Conservation (phyloP, 2,113 vertebrate species). For the Quiscalus mexicanus region DNA sequence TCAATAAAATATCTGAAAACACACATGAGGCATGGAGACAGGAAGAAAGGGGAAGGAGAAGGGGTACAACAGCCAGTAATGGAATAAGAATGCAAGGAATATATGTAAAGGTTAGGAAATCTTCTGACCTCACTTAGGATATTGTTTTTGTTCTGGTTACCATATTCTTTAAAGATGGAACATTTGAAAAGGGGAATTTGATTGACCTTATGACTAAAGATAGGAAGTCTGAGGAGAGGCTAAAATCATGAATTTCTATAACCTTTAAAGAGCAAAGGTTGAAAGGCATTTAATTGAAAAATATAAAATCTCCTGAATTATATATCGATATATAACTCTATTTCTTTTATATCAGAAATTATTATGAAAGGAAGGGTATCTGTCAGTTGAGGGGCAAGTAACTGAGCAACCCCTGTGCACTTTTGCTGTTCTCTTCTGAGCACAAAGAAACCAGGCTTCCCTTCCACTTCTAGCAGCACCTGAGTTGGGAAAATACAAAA, state of each 20-base stretch:
- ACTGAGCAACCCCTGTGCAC: background rate
- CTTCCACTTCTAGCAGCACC: background rate
- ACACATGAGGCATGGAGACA: background rate
- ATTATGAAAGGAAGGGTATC: constrained; percentile 19
- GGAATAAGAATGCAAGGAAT: constrained; percentile 16
- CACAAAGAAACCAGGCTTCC: background rate
- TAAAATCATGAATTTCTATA: constrained; percentile 65
- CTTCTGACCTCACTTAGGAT: constrained; percentile 39
- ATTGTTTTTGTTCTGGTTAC: constrained; percentile 61
- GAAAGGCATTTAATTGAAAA: constrained; percentile 66
- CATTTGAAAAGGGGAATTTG: constrained; percentile 69
- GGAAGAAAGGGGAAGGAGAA: background rate
- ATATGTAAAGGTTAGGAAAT: constrained; percentile 49
- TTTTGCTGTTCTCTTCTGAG: background rate
- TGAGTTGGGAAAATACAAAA: background rate
- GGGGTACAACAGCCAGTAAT: background rate
- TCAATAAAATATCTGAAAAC: background rate
- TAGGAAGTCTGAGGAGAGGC: constrained; percentile 44
- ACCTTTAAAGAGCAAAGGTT: constrained; percentile 71
- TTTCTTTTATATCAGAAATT: constrained; percentile 52
- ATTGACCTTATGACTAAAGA: constrained; percentile 68
- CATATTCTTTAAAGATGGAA: constrained; percentile 58
- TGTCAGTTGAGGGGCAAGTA: constrained; percentile 38
- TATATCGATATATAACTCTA: constrained; percentile 53
- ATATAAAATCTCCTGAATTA: constrained; percentile 53